Evolutionary conservation across 2,113 vertebrate genomes (phyloP).

Genomic region (Takifugu flavidus): DNA sequence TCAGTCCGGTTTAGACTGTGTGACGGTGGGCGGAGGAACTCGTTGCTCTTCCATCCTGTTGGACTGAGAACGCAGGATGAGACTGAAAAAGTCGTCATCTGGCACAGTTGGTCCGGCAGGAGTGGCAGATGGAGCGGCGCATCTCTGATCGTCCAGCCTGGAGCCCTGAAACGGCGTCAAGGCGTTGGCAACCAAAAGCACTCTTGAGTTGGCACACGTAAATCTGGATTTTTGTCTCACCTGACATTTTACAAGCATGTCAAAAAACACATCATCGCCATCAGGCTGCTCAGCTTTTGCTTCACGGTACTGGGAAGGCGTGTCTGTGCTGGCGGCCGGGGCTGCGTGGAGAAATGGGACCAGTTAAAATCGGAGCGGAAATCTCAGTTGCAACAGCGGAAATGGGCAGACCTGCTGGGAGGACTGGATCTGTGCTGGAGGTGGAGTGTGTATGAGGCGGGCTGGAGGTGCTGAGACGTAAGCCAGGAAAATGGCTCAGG

Average conservation of each 20-base stretch:
- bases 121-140: conserved; percentile 79
- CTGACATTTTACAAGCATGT: conserved; percentile 90
- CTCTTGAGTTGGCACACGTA: too few relatives aligned
- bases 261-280: conserved; percentile 90
- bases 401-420: conserved; percentile 34
- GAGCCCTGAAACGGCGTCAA: conserved; percentile 76
- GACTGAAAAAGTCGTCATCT: conserved; percentile 94
- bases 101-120: conserved; percentile 86
- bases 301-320: conserved; percentile 73
- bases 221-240: conserved; percentile 53
- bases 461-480: conserved; percentile 76
- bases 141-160: conserved; percentile 91
- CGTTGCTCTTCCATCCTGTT: conserved; percentile 96
- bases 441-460: conserved; percentile 58
- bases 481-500: conserved; percentile 81
- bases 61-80: conserved; percentile 89
- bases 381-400: neutral
- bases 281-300: conserved; percentile 70
- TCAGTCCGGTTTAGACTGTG: conserved; percentile 74
- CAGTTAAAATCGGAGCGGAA: neutral
- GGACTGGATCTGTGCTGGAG: conserved; percentile 52
- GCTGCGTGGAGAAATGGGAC: conserved; percentile 20
- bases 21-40: conserved; percentile 76
- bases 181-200: too few relatives aligned
- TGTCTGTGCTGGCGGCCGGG: conserved; percentile 33